Evolutionary conservation across 2,888 invertebrate species (phyloP).

Genomic region (Tupiocoris notatus): DNA sequence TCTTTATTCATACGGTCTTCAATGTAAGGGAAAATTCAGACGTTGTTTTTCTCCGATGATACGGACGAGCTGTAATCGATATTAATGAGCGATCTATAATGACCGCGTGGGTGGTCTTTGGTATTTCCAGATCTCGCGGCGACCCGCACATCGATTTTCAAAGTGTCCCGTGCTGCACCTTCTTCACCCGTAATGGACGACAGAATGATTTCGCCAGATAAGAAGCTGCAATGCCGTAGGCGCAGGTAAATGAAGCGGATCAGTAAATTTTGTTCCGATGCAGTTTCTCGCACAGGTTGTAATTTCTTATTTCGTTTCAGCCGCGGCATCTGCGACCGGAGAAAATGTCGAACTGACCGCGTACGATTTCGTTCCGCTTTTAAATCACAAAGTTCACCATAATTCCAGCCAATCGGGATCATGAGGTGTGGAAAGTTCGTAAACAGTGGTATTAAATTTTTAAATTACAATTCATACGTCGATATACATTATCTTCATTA

Average conservation of each 20-base stretch:
- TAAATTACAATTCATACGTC: too few relatives aligned
- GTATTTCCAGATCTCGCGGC: neutral
- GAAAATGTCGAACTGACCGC: neutral
- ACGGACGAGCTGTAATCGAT: neutral
- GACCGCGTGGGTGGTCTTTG: slow-evolving; percentile 15
- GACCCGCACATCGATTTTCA: slow-evolving; percentile 14
- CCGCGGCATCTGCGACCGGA: neutral
- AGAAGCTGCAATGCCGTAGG: neutral
- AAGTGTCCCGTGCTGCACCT: slow-evolving; percentile 13
- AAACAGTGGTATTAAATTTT: too few relatives aligned
- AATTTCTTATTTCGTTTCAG: neutral
- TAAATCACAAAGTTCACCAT: too few relatives aligned
- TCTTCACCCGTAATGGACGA: slow-evolving; percentile 6
- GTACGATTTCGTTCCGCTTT: neutral
- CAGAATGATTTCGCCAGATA: slow-evolving; percentile 16
- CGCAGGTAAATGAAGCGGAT: slow-evolving; percentile 14
- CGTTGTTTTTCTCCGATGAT: too few relatives aligned
- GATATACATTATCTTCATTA: too few relatives aligned
- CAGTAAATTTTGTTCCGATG: neutral
- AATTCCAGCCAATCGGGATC: too few relatives aligned
- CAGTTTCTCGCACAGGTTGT: neutral
- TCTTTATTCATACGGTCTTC: too few relatives aligned
- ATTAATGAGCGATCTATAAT: neutral
- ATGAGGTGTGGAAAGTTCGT: too few relatives aligned
- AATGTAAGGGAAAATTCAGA: too few relatives aligned